These are phyloP conservation scores for Pelobates fuscus DNA, from an alignment of 2,113 vertebrate genomes.

Conservation along the genomic window DNA sequence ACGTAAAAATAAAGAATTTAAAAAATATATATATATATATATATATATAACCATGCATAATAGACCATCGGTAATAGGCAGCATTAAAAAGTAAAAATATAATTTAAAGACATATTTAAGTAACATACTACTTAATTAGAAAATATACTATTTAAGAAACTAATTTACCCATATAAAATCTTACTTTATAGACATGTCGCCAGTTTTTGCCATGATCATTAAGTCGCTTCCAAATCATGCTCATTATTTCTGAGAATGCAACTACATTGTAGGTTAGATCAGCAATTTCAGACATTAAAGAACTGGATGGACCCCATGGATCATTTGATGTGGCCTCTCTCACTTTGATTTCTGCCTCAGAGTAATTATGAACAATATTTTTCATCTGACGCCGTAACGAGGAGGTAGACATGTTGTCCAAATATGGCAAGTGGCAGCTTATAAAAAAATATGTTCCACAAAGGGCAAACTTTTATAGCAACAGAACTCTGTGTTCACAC, in stretches of 20 bases:
- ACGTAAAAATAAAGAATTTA: no score
- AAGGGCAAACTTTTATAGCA: neutral
- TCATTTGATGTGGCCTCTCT: slow-evolving; percentile 88
- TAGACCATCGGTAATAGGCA: no score
- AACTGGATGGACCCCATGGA: slow-evolving; percentile 89
- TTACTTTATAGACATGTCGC: slow-evolving; percentile 90
- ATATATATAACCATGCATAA: no score
- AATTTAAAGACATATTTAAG: no score
- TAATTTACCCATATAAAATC: slow-evolving; percentile 38
- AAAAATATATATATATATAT: no score
- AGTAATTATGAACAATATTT: slow-evolving; percentile 93
- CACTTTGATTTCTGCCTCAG: slow-evolving; percentile 92
- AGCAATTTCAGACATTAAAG: slow-evolving; percentile 89
- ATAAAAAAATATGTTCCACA: neutral
- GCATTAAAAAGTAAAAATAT: no score
- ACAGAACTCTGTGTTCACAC: neutral
- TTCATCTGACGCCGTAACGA: slow-evolving; percentile 89
- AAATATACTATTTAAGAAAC: no score
- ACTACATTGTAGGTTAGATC: slow-evolving; percentile 91
- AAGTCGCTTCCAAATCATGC: slow-evolving; percentile 90
- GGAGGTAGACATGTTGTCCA: slow-evolving; percentile 80
- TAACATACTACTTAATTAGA: no score
- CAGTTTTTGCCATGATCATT: slow-evolving; percentile 93
- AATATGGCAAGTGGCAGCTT: neutral
- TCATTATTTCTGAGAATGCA: slow-evolving; percentile 92